Percentiles rank a stretch among this genome's conserved stretches.
phyloP scores from a whole-genome alignment of 2,888 invertebrate species.

The Cecidostiba fungosa region DNA sequence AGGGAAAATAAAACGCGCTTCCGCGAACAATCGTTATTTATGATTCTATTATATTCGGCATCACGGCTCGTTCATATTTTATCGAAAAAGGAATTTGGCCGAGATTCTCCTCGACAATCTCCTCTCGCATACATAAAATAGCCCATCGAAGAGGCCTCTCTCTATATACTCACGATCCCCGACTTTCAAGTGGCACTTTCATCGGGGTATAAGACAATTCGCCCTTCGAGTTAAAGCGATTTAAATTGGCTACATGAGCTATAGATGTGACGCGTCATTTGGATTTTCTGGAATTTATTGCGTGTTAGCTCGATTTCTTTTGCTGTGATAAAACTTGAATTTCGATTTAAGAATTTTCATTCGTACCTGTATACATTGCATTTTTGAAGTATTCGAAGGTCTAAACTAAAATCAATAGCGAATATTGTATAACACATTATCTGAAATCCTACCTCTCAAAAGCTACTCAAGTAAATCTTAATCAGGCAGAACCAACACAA shows the following conservation, averaged over 20 bases:
- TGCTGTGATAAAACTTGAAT: too few species aligned
- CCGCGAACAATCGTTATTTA: conserved; percentile 19
- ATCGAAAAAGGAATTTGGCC: conserved; percentile 25
- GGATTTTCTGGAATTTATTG: background rate
- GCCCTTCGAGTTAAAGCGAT: background rate
- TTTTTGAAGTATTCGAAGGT: too few species aligned
- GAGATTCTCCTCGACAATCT: conserved; percentile 2
- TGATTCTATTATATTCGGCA: conserved; percentile 31
- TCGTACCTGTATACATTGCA: too few species aligned
- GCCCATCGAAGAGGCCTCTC: background rate
- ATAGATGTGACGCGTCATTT: background rate
- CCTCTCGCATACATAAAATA: background rate
- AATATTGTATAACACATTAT: too few species aligned
- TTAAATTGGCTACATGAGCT: background rate
- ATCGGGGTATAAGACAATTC: background rate
- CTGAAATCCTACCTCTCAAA: too few species aligned
- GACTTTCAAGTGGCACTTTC: background rate
- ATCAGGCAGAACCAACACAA: background rate
- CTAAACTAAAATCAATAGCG: too few species aligned
- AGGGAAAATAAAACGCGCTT: background rate
- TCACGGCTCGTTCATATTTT: conserved; percentile 17
- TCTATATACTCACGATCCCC: background rate
- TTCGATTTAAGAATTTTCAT: too few species aligned
- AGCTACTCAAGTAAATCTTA: background rate
- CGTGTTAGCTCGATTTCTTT: background rate